phyloP scores from a whole-genome alignment of 1,140 invertebrate species.

The Hylaeus volcanicus region DNA sequence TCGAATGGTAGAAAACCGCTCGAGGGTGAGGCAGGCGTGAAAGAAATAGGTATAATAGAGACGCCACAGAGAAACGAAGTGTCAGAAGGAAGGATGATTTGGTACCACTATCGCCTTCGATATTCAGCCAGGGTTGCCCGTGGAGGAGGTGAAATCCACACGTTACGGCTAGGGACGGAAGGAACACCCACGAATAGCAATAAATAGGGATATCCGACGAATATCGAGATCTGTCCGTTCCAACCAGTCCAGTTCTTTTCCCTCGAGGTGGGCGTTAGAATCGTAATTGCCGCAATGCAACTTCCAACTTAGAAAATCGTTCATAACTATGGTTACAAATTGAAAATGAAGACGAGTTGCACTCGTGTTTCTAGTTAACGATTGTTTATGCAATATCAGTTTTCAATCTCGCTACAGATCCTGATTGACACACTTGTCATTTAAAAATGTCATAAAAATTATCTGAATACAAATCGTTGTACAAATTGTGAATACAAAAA shows the following conservation, averaged over 20 bases:
- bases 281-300: too few relatives aligned
- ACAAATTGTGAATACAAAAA: too few relatives aligned
- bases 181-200: slow-evolving; percentile 9
- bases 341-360: too few relatives aligned
- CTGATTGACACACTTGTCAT: too few relatives aligned
- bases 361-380: too few relatives aligned
- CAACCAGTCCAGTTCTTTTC: background rate
- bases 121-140: background rate
- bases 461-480: too few relatives aligned
- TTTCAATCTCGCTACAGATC: too few relatives aligned
- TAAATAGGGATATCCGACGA: slow-evolving; percentile 12
- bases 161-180: background rate
- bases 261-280: background rate
- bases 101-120: background rate
- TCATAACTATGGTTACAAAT: too few relatives aligned
- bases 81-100: slow-evolving; percentile 43
- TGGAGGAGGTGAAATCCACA: slow-evolving; percentile 1
- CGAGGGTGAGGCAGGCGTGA: slow-evolving; percentile 25
- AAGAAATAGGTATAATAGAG: slow-evolving; percentile 32
- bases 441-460: too few relatives aligned
- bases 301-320: too few relatives aligned
- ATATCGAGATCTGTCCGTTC: slow-evolving; percentile 21
- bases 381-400: too few relatives aligned
- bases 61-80: slow-evolving; percentile 33
- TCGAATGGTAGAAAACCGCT: background rate